A percentile compares a stretch with the other conserved stretches of the same genome.
phyloP scores from a whole-genome alignment of 2,113 vertebrate genomes.

The Phalacrocorax carbo region DNA sequence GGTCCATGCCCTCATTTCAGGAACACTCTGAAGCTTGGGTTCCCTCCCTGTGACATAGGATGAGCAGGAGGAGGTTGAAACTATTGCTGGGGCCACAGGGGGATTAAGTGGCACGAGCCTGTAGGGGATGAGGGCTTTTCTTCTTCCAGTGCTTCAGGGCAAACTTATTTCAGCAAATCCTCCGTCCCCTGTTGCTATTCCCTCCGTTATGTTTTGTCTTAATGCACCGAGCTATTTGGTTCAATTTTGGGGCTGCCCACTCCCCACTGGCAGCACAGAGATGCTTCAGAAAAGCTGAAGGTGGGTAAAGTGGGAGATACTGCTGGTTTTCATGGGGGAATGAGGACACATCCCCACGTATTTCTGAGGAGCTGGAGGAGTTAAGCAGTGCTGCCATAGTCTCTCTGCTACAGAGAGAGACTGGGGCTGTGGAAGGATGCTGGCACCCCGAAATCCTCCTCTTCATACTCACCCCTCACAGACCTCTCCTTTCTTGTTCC shows the following conservation, averaged over 20 bases:
- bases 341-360: not conserved
- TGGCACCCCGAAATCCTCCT: not conserved
- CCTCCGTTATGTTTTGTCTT: not conserved
- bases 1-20: not conserved
- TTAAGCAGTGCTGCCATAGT: not conserved
- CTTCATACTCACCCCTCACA: not conserved
- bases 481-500: not conserved
- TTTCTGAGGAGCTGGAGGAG: not conserved
- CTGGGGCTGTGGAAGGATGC: not conserved
- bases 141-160: not conserved
- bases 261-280: not conserved
- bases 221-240: not conserved
- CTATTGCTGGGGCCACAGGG: fast-evolving
- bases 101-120: not conserved
- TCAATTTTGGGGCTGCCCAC: not conserved
- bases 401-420: not conserved
- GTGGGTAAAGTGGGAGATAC: not conserved
- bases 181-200: not conserved
- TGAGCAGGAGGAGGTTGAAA: not conserved
- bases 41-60: not conserved
- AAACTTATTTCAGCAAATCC: not conserved
- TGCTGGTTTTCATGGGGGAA: not conserved
- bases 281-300: not conserved
- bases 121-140: not conserved
- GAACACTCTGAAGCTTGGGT: not conserved